phyloP scores from a whole-genome alignment of 2,888 invertebrate species.

The Emesis furor region DNA sequence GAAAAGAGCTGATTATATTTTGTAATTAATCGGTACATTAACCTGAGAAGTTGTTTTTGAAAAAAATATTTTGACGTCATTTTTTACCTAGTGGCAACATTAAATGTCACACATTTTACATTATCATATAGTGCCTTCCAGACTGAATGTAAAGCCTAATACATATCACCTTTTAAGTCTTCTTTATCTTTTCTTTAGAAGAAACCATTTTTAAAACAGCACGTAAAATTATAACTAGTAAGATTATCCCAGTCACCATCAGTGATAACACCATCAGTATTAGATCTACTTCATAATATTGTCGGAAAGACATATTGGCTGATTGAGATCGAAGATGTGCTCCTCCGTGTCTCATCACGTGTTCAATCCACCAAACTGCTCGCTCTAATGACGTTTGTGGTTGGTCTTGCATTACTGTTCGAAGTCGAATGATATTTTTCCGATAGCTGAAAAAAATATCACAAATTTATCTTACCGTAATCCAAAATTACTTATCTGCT shows the following conservation, averaged over 20 bases:
- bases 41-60: too few species aligned
- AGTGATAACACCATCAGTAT: neutral
- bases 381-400: constrained; percentile 77
- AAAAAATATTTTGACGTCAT: too few species aligned
- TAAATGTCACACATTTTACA: too few species aligned
- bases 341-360: constrained; percentile 76
- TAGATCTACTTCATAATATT: constrained; percentile 74
- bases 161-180: too few species aligned
- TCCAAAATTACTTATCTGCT: too few species aligned
- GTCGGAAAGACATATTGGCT: constrained; percentile 70
- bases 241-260: neutral
- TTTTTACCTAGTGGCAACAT: too few species aligned
- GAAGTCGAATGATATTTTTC: constrained; percentile 71
- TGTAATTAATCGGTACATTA: too few species aligned
- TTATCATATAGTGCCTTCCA: too few species aligned
- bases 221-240: neutral
- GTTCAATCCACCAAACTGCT: constrained; percentile 79
- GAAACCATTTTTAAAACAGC: too few species aligned
- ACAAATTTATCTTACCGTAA: neutral
- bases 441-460: constrained; percentile 62
- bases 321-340: constrained; percentile 75
- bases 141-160: too few species aligned
- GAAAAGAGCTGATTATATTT: too few species aligned
- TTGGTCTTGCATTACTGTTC: constrained; percentile 70
- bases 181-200: too few species aligned